Base-by-base conservation (phyloP, 2,113 vertebrate species). In the Microtus richardsoni region DNA sequence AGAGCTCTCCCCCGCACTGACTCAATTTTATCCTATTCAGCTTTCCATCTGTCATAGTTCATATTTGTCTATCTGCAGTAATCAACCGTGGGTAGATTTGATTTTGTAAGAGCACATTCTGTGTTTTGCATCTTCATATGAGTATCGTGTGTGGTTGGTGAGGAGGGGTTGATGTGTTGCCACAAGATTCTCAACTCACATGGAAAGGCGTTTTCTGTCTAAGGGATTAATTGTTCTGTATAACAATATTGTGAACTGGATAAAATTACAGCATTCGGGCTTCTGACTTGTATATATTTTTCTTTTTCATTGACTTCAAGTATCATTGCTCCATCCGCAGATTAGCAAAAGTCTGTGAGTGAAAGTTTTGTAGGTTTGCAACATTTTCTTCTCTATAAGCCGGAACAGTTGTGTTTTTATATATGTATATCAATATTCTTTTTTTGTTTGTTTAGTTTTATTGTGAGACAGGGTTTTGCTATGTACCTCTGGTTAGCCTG, bases 11-110 rank as follows among this genome's bases (percentile, higher is more conserved):
- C 60, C 36, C 41, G 36, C 9, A 79, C 73, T 54, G 88, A 68
- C 71, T 92, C 64, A 79, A 85, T 88, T 91, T 96, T 75, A 92
- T 94, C 94, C 91, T 58, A 85, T 74, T 85, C 11, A 62, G 68
- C 54, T 78, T 49, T 88, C 62, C 82, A 44, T 16, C 79, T 96
- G 87, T 93, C 94, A 90, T 28, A 94, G 17, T 75, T 95, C 44
- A 89, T 89, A 44, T 82, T 94, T 73, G 19, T 95, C 71, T 68
- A 19, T 66, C 28, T 87, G 82, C 77, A 90, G 68, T 36, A 19
- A 66, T 73, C 60, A 89, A 39, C 33, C 30, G 3, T 52, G 10
- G 52, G 88, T 66, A 92, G 70, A 68, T 87, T 91, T 83, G 87
- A 68, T 89, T 89, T 79, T 47, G 36, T 60, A 71, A 95, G 86